Base-by-base conservation (phyloP, 2,888 invertebrate species). In the Andrena hattorfiana region DNA sequence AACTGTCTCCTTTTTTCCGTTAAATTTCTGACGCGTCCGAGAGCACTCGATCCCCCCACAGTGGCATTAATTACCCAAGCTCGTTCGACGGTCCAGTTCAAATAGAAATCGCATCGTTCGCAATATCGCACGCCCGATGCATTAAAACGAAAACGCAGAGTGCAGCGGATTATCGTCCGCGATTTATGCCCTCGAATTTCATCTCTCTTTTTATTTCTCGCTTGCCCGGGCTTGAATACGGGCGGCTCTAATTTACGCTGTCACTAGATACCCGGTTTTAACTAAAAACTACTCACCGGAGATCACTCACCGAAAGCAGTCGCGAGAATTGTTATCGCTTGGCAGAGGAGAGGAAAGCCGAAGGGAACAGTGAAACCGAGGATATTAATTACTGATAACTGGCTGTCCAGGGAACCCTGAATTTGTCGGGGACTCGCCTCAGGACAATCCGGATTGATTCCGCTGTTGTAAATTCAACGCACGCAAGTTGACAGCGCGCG, bases 101-200 rank as follows among this genome's bases (percentile, higher is more conserved):
- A 76, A 62, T 23, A 63, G 70, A 62, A 76, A 76, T 70, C 70
- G 76, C 76, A 35, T 42, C 62, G 70, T 64, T 70, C 70, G 76
- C 70, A 56, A 56, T 70, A 76, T 16, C 63, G 54, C 42, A 6
- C 20, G 30, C 13, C 8, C 30, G n/a, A 23, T 10, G 51, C 23
- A 49, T 51, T 30, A 32, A 48, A 72, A 49, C 72, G 16, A 51
- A 63, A 63, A 51, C 51, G 51, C 72, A 26, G 26, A 73, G n/a
- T 35, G 35, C 49, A 26, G 32, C 51, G 51, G 51, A 64, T 63
- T 51, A 70, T 20, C 2, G 70, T 28, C 16, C 3, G 16, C 16
- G 26, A 54, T 64, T 73, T 72, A 32, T 26, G 35, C 54, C 51
- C 10, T 26, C 26, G 64, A 54, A 16, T 72, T n/a, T 51, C 28